Conservation (phyloP, 2,797 vertebrate genomes). For the Octomys mimax region DNA sequence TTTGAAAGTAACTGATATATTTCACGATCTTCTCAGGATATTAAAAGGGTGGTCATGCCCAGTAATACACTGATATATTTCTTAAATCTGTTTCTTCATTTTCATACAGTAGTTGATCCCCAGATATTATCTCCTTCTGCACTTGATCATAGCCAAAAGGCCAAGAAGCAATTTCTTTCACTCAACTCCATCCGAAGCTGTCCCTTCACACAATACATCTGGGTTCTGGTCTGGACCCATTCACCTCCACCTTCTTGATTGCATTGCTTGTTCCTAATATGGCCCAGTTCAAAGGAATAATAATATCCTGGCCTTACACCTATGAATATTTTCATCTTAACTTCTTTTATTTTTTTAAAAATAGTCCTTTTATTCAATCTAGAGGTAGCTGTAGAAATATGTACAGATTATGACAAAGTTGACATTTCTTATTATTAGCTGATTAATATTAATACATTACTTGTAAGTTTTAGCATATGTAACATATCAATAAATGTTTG, state of each 20-base stretch:
- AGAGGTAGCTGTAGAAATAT: background rate
- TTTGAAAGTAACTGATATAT: background rate
- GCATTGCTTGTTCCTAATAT: background rate
- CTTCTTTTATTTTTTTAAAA: background rate
- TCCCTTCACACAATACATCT: background rate
- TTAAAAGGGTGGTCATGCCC: background rate
- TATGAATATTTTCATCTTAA: background rate
- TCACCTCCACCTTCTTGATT: background rate
- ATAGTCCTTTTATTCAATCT: background rate
- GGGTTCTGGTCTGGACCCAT: background rate
- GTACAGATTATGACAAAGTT: background rate
- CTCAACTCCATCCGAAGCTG: background rate
- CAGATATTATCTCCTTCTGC: background rate
- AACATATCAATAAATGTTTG: conserved; percentile 26
- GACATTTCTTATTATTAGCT: background rate
- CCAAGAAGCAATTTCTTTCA: background rate
- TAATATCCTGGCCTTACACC: background rate
- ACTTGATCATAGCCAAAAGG: background rate
- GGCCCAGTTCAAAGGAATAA: background rate
- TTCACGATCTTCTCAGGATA: background rate
- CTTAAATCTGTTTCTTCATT: background rate
- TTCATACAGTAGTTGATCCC: background rate
- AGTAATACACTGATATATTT: background rate
- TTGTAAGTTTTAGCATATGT: background rate
- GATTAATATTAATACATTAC: background rate